Evolutionary conservation across 2,113 vertebrate species (phyloP).

Genomic region (Catharus bicknelli): DNA sequence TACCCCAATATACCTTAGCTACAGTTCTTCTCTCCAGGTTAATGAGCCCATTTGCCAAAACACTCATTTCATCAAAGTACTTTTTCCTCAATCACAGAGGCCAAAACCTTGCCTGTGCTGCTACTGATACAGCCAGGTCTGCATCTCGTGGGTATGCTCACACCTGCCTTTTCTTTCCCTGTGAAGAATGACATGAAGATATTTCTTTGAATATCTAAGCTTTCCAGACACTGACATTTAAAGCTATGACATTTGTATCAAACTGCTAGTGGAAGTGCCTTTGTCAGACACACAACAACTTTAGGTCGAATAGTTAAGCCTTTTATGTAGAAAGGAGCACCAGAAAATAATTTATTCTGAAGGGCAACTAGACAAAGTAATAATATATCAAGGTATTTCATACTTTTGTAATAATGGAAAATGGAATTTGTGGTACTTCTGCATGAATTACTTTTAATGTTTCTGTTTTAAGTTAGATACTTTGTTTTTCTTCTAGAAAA

Average conservation of each 20-base stretch:
- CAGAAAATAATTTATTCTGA: background rate
- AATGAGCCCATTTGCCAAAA: background rate
- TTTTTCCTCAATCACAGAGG: background rate
- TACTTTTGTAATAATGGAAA: background rate
- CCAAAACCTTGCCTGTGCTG: background rate
- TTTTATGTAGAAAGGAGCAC: background rate
- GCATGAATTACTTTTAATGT: conserved; percentile 22
- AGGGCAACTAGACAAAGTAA: background rate
- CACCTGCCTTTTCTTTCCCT: background rate
- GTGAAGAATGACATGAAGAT: background rate
- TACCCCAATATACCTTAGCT: accelerated
- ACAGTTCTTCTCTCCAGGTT: background rate
- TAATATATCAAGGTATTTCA: background rate
- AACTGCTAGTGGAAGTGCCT: background rate
- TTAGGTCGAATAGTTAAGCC: background rate
- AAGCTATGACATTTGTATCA: background rate
- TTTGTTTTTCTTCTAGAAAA: conserved; percentile 1
- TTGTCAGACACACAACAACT: background rate
- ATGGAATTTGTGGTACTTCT: background rate
- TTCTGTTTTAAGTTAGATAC: conserved; percentile 7
- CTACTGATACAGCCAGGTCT: accelerated
- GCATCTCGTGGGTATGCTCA: background rate
- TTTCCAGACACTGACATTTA: background rate
- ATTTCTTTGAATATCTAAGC: background rate
- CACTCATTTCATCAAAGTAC: background rate